These are phyloP conservation scores for Sialis fuliginosa DNA, from an alignment of 2,888 invertebrate genomes.

Conservation along the genomic window DNA sequence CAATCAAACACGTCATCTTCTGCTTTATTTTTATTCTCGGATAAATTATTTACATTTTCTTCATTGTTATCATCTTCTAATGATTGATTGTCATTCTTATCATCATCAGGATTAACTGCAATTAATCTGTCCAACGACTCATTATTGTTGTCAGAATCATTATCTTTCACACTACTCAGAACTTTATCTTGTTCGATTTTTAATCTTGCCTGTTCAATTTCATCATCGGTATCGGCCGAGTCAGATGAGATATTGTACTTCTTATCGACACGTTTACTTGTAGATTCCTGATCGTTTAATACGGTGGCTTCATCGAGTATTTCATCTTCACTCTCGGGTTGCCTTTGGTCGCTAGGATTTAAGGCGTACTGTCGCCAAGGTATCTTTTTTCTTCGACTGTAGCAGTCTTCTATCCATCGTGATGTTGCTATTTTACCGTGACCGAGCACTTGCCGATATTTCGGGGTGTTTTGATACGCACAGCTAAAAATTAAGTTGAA, in stretches of 20 bases:
- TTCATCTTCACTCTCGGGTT: conserved; percentile 34
- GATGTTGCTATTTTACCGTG: conserved; percentile 46
- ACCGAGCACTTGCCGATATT: conserved; percentile 53
- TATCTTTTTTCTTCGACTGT: conserved; percentile 35
- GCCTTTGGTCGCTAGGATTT: conserved; percentile 25
- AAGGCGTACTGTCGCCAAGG: conserved; percentile 48
- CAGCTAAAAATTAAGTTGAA: conserved; percentile 39
- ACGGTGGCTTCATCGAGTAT: conserved; percentile 22
- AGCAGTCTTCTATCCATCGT: conserved; percentile 58
- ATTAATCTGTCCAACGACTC: conserved; percentile 1
- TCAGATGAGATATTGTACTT: conserved; percentile 14
- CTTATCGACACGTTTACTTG: conserved; percentile 2
- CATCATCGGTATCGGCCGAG: conserved; percentile 41
- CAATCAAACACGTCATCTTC: conserved; percentile 15
- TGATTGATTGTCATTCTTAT: conserved; percentile 1
- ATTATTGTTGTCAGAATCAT: conserved; percentile 3
- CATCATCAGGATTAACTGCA: neutral
- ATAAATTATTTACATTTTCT: conserved; percentile 6
- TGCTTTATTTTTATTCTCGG: conserved; percentile 8
- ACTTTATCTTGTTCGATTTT: conserved; percentile 10
- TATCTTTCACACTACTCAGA: conserved; percentile 10
- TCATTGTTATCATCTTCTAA: conserved; percentile 4
- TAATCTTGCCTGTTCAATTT: conserved; percentile 30
- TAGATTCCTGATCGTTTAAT: conserved; percentile 7
- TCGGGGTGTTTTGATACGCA: conserved; percentile 79